Conservation (phyloP, 1,140 invertebrate genomes). For the Adelges cooleyi region DNA sequence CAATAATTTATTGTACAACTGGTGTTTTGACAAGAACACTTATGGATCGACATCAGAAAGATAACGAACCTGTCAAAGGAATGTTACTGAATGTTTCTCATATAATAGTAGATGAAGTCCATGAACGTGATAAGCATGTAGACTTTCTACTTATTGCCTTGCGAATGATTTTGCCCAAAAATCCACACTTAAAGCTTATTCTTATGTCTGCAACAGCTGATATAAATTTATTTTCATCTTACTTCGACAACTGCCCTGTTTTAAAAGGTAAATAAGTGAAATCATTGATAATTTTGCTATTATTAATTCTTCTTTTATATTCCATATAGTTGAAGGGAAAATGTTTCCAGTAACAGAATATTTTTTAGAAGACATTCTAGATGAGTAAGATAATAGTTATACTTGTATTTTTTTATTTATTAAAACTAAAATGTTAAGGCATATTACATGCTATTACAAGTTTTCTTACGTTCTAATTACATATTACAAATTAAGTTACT, state of each 20-base stretch:
- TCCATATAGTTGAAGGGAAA: constrained; percentile 43
- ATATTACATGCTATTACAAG: too few relatives aligned
- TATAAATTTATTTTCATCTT: constrained; percentile 62
- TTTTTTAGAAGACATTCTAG: constrained; percentile 74
- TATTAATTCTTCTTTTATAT: neutral
- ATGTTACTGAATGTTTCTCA: constrained; percentile 63
- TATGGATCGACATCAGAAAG: constrained; percentile 55
- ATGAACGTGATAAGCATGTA: constrained; percentile 83
- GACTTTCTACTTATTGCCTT: constrained; percentile 85
- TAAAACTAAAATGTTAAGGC: too few relatives aligned
- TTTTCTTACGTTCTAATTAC: too few relatives aligned
- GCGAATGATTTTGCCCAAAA: constrained; percentile 58
- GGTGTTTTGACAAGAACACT: constrained; percentile 77
- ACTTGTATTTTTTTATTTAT: too few relatives aligned
- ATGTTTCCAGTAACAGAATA: constrained; percentile 64
- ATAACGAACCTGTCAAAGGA: constrained; percentile 17
- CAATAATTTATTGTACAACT: constrained; percentile 83
- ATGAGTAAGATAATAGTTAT: too few relatives aligned
- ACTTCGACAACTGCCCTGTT: constrained; percentile 68
- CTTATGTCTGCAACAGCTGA: constrained; percentile 94
- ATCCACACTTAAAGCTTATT: constrained; percentile 64
- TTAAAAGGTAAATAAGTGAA: constrained; percentile 40
- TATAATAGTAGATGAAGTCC: constrained; percentile 79
- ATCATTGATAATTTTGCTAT: neutral
- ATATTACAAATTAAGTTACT: too few relatives aligned